Evolutionary conservation across 2,113 vertebrate species (phyloP).

Genomic region (Grantiella picta): DNA sequence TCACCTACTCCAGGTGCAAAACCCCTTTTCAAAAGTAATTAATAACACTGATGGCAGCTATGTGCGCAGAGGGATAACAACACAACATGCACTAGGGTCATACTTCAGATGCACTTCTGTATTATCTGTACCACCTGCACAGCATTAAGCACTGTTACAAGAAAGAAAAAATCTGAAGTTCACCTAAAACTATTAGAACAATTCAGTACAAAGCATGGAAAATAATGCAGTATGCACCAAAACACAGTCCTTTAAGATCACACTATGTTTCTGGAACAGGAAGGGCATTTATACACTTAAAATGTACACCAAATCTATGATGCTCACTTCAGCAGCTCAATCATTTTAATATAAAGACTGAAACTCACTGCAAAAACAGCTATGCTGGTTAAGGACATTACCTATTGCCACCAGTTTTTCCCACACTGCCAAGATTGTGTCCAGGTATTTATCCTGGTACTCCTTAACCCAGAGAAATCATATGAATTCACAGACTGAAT

Average conservation of each 20-base stretch:
- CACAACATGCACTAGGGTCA: not conserved
- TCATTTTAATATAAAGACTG: not conserved
- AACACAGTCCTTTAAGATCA: not conserved
- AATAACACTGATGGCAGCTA: not conserved
- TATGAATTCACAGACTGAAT: not conserved
- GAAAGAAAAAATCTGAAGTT: not conserved
- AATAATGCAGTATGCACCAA: not conserved
- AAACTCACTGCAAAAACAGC: not conserved
- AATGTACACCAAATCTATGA: not conserved
- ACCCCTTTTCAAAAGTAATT: not conserved
- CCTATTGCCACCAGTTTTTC: not conserved
- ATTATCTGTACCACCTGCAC: not conserved
- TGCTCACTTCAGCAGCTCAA: not conserved
- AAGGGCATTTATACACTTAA: not conserved
- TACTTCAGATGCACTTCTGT: not conserved
- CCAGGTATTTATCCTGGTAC: not conserved
- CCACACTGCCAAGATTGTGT: not conserved
- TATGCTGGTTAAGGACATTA: not conserved
- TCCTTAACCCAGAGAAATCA: not conserved
- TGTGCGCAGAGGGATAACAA: not conserved
- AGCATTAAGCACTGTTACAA: not conserved
- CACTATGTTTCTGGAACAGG: not conserved
- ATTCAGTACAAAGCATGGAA: not conserved
- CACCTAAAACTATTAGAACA: not conserved
- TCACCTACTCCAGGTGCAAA: not conserved